Percentiles rank a stretch among this genome's conserved stretches.
phyloP scores from a whole-genome alignment of 2,113 vertebrate genomes.

The Ibidorhyncha struthersii region DNA sequence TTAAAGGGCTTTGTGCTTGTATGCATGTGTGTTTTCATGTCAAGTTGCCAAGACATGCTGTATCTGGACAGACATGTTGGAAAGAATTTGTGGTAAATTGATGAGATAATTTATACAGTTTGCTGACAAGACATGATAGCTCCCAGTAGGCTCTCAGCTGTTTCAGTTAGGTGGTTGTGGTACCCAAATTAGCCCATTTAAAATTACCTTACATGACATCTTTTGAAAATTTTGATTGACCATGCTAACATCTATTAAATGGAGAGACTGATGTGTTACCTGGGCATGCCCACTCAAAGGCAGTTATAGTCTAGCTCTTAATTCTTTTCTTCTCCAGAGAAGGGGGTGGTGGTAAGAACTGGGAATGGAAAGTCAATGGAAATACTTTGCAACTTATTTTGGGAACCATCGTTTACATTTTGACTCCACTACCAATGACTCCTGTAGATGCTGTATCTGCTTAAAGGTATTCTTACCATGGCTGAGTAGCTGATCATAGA shows the following conservation, averaged over 20 bases:
- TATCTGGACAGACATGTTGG: neutral
- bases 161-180: neutral
- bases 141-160: neutral
- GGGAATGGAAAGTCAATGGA: neutral
- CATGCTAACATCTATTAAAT: neutral
- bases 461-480: conserved; percentile 42
- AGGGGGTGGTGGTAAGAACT: neutral
- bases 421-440: neutral
- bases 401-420: neutral
- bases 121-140: neutral
- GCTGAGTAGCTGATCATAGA: conserved; percentile 72
- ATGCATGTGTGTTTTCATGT: neutral
- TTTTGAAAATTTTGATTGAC: neutral
- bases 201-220: neutral
- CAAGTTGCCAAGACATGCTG: neutral
- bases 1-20: neutral
- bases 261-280: neutral
- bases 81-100: neutral
- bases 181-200: neutral
- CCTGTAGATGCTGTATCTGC: neutral
- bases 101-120: neutral
- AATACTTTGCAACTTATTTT: neutral
- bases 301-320: neutral
- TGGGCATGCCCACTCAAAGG: neutral
- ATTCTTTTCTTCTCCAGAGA: neutral